Conservation (phyloP, 1,140 invertebrate genomes). For the Ips nitidus region DNA sequence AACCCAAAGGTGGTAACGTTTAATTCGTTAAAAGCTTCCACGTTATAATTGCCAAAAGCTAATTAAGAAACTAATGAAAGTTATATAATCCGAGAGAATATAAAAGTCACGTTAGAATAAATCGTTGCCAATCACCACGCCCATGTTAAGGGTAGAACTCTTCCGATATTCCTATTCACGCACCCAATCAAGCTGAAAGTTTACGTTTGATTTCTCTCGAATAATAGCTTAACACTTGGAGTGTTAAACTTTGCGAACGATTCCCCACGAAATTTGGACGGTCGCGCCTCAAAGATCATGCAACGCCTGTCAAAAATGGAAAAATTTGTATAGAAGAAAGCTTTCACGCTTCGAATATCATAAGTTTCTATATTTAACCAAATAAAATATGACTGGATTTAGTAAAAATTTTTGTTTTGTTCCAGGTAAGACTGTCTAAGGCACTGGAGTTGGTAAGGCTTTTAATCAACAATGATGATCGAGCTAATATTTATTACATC, state of each 20-base stretch:
- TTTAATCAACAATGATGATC: too few relatives aligned
- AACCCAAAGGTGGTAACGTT: neutral
- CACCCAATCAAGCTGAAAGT: slow-evolving; percentile 46
- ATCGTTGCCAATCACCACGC: neutral
- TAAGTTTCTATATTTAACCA: too few relatives aligned
- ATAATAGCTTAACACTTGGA: slow-evolving; percentile 47
- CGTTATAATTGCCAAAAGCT: too few relatives aligned
- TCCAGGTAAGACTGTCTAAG: too few relatives aligned
- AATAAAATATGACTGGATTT: too few relatives aligned
- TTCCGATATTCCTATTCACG: slow-evolving; percentile 38
- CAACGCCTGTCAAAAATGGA: slow-evolving; percentile 5
- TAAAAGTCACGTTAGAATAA: neutral
- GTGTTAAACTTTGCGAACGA: slow-evolving; percentile 43
- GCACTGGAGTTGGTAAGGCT: too few relatives aligned
- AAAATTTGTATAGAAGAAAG: slow-evolving; percentile 2
- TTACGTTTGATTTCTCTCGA: slow-evolving; percentile 49
- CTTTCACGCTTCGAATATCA: neutral
- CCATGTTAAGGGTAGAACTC: slow-evolving; percentile 14
- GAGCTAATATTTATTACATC: too few relatives aligned
- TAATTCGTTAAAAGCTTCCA: neutral
- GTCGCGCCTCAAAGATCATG: slow-evolving; percentile 23
- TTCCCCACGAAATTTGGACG: slow-evolving; percentile 18
- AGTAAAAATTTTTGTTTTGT: too few relatives aligned
- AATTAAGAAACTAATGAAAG: too few relatives aligned
- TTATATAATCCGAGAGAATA: neutral